A percentile compares a stretch with the other conserved stretches of the same genome.
Evolutionary conservation across 2,113 vertebrate genomes (phyloP).

Genomic region (Leptobrachium leishanense): DNA sequence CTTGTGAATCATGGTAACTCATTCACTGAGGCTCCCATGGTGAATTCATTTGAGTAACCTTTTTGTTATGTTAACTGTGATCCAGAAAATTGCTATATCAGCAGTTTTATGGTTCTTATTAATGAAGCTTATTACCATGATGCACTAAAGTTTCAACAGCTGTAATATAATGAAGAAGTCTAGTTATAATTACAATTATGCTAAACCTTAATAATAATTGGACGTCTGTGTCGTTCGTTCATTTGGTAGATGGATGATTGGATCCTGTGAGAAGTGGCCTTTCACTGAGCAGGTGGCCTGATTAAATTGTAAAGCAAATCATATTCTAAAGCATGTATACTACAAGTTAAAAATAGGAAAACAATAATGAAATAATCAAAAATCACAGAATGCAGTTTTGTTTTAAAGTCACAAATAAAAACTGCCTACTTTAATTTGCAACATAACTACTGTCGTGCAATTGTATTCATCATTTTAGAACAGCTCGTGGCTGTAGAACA

Average conservation of each 20-base stretch:
- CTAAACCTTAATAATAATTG: conserved; percentile 74
- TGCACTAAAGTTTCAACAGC: conserved; percentile 68
- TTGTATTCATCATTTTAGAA: too few species aligned
- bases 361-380: not conserved
- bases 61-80: conserved; percentile 69
- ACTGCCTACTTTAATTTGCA: too few species aligned
- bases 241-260: conserved; percentile 63
- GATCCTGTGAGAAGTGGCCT: conserved; percentile 60
- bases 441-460: too few species aligned
- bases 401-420: not conserved
- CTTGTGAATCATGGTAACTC: conserved; percentile 70
- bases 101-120: conserved; percentile 68
- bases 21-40: conserved; percentile 60
- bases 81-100: conserved; percentile 70
- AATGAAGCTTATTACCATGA: conserved; percentile 64
- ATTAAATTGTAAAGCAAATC: conserved; percentile 50
- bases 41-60: conserved; percentile 73
- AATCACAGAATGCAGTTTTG: not conserved
- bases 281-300: conserved; percentile 61
- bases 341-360: not conserved
- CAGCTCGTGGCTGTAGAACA: too few species aligned
- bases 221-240: conserved; percentile 59
- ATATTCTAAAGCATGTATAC: not conserved
- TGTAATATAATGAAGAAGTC: conserved; percentile 70
- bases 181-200: conserved; percentile 73